Evolutionary conservation across 2,113 vertebrate species (phyloP), one percentile per base, ranked within the genome.

Genomic region (Nyctereutes procyonoides): DNA sequence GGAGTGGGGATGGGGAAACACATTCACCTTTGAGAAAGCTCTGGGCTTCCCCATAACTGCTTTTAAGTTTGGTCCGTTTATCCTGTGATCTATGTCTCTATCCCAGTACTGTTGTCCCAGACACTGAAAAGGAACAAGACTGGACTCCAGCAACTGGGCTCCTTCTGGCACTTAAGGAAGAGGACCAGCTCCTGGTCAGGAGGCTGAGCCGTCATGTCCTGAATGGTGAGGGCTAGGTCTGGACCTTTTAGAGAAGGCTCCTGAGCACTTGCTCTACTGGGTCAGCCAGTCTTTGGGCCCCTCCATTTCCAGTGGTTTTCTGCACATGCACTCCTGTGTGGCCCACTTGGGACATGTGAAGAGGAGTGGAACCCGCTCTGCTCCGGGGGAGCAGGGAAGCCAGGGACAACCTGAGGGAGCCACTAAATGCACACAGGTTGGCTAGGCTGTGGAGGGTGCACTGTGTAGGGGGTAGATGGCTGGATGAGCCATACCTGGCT

Each of bases 201-300:
- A 96, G 83, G 2, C 98, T 99, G 92, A 98, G 98, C n/a, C 93
- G 98, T 67, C 99, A 99, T 0, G 28, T 98, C 0, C 97, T 99
- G 93, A 98, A 97, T 0, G 99, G 99, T 99, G 95, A 99, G 98
- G 76, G 32, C 20, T 38, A 10, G 20, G 32, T 38, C 85, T 71
- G 51, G 10, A 30, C 55, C 71, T 35, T 91, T 16, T 9, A 16
- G 69, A 53, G 90, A 83, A 9, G n/a, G n/a, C 8, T 71, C 74
- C 76, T 65, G 19, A 55, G 35, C n/a, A 30, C 3, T 80, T 35
- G 9, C 51, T 32, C 69, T 89, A 28, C 48, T 19, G 5, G 71
- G 71, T 10, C 9, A 6, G 28, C 32, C 9, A 77, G 48, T 43
- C 12, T 5, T n/a, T 38, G 79, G 90, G 73, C 35, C 30, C 24